A percentile compares a stretch with the other conserved stretches of the same genome.
Evolutionary conservation across 37 sponge, comb jelly and placozoan genomes (phyloP).

Genomic region (Beroe ovata): DNA sequence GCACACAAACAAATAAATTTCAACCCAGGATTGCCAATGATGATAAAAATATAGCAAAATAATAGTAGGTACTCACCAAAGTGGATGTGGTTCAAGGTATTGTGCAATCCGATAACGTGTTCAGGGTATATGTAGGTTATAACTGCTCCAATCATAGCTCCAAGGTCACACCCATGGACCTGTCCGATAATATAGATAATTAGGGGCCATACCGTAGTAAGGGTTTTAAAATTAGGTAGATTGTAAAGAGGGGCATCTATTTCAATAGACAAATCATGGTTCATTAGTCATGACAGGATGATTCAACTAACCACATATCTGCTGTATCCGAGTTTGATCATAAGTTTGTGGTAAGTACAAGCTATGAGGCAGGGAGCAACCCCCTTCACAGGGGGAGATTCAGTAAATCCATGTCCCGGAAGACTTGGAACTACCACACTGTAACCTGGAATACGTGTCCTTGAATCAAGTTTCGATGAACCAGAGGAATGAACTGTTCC

Average conservation of each 20-base stretch:
- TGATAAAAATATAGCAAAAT: too few relatives aligned
- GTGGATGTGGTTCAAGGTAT: constrained; percentile 59
- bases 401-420: constrained; percentile 49
- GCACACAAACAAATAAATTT: too few relatives aligned
- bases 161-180: constrained; percentile 37
- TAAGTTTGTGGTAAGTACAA: constrained; percentile 18
- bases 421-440: constrained; percentile 38
- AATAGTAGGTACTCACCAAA: too few relatives aligned
- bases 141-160: constrained; percentile 37
- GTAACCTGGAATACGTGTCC: constrained; percentile 15
- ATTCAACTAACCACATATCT: constrained; percentile 62
- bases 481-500: too few relatives aligned
- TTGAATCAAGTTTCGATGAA: too few relatives aligned
- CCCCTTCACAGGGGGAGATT: neutral
- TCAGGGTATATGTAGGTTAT: constrained; percentile 56
- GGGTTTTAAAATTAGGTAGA: too few relatives aligned
- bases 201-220: too few relatives aligned
- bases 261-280: too few relatives aligned
- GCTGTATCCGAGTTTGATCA: constrained; percentile 25
- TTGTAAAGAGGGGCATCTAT: too few relatives aligned
- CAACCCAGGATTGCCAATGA: too few relatives aligned
- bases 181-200: too few relatives aligned
- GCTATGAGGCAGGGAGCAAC: constrained; percentile 14
- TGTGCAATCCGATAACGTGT: constrained; percentile 57
- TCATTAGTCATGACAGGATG: too few relatives aligned